Evolutionary conservation across 2,797 vertebrate genomes (phyloP).

Genomic region (Hippoglossus hippoglossus): DNA sequence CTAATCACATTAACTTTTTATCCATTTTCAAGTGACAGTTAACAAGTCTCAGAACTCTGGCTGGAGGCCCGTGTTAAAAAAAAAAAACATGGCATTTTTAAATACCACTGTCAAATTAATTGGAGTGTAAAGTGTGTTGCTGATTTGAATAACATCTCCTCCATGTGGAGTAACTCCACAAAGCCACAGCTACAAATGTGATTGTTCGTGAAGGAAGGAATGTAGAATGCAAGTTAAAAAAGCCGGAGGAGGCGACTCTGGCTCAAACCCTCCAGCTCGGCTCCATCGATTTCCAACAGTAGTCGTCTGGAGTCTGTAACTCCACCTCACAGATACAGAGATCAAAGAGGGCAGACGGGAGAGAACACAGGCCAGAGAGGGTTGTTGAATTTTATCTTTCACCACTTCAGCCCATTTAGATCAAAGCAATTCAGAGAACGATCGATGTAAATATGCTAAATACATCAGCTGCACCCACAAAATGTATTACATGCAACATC

Average conservation of each 20-base stretch:
- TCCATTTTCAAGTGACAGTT: too few relatives aligned
- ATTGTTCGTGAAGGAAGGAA: neutral
- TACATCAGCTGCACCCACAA: neutral
- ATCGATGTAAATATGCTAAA: neutral
- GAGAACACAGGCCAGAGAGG: constrained; percentile 28
- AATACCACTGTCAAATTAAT: too few relatives aligned
- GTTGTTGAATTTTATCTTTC: constrained; percentile 21
- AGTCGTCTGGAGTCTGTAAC: constrained; percentile 30
- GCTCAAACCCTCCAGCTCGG: constrained; percentile 13
- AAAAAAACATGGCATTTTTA: neutral
- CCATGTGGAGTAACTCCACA: neutral
- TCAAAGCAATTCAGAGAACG: neutral
- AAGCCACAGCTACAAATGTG: neutral
- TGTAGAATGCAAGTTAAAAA: constrained; percentile 10
- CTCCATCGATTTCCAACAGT: constrained; percentile 38
- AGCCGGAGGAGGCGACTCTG: constrained; percentile 1
- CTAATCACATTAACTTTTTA: neutral
- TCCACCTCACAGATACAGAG: constrained; percentile 44
- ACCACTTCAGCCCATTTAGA: neutral
- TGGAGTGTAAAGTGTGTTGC: neutral
- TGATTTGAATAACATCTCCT: neutral
- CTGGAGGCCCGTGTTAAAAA: neutral
- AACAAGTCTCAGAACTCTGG: neutral
- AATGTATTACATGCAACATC: neutral
- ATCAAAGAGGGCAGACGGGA: constrained; percentile 48